Evolutionary conservation across 2,113 vertebrate genomes (phyloP).

Genomic region (Prionailurus viverrinus): DNA sequence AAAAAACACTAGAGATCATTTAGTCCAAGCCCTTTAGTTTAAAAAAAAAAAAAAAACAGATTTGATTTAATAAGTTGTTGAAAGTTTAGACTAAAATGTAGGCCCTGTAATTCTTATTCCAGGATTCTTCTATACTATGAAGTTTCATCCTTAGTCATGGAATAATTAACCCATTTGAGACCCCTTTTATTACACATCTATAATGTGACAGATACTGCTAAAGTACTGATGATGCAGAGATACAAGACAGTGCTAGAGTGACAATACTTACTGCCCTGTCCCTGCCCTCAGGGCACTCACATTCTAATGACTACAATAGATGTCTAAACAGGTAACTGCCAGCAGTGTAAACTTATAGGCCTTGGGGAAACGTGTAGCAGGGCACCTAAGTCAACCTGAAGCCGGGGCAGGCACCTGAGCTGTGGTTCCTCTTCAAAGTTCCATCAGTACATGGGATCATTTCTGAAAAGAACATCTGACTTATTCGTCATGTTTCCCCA

Average conservation of each 20-base stretch:
- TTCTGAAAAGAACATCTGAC: neutral
- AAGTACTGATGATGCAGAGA: neutral
- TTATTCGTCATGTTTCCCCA: neutral
- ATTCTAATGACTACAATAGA: neutral
- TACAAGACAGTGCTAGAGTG: neutral
- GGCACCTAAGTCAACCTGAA: neutral
- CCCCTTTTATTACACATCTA: neutral
- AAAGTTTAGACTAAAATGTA: neutral
- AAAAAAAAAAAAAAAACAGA: neutral
- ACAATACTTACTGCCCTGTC: neutral
- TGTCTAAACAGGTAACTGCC: neutral
- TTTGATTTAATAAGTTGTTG: neutral
- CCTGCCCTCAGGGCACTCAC: neutral
- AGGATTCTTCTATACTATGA: neutral
- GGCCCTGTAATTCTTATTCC: neutral
- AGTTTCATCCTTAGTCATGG: neutral
- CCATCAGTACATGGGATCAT: neutral
- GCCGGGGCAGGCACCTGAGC: neutral
- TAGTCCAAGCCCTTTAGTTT: neutral
- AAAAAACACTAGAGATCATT: neutral
- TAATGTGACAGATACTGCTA: neutral
- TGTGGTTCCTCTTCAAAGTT: neutral
- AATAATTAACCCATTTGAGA: neutral
- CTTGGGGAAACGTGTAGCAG: neutral
- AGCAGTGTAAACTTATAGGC: neutral